phyloP scores from a whole-genome alignment of 2,797 vertebrate species.

The Bradypus variegatus region DNA sequence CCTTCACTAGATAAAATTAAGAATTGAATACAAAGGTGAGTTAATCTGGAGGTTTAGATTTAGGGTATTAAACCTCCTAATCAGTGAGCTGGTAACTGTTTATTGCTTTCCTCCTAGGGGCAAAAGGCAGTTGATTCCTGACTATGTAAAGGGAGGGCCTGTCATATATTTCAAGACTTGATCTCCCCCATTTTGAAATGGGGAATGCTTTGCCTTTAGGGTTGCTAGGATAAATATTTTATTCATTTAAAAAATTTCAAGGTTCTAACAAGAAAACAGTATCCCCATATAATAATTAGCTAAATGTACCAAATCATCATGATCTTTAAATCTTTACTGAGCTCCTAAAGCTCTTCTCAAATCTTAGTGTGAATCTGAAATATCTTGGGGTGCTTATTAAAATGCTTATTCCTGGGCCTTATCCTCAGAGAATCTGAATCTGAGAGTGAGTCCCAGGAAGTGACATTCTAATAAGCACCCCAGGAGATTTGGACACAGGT shows the following conservation, averaged over 20 bases:
- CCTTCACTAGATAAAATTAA: neutral
- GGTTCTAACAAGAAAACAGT: neutral
- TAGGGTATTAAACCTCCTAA: neutral
- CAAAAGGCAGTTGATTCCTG: neutral
- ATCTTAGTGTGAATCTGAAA: neutral
- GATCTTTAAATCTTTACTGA: neutral
- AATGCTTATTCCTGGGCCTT: neutral
- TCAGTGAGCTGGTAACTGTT: neutral
- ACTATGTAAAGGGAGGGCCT: neutral
- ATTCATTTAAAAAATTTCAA: neutral
- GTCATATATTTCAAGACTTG: neutral
- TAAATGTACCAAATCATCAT: neutral
- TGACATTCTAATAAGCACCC: neutral
- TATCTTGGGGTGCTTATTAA: neutral
- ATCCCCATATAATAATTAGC: neutral
- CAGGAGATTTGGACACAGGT: neutral
- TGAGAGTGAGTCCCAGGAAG: neutral
- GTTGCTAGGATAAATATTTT: neutral
- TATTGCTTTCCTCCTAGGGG: neutral
- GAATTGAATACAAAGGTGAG: neutral
- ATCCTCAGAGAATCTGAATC: neutral
- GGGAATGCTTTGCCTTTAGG: neutral
- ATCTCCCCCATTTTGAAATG: conserved; percentile 31
- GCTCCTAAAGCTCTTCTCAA: neutral
- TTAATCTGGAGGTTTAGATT: neutral